phyloP scores from a whole-genome alignment of 1,140 invertebrate species.

The Leptinotarsa defecta region DNA sequence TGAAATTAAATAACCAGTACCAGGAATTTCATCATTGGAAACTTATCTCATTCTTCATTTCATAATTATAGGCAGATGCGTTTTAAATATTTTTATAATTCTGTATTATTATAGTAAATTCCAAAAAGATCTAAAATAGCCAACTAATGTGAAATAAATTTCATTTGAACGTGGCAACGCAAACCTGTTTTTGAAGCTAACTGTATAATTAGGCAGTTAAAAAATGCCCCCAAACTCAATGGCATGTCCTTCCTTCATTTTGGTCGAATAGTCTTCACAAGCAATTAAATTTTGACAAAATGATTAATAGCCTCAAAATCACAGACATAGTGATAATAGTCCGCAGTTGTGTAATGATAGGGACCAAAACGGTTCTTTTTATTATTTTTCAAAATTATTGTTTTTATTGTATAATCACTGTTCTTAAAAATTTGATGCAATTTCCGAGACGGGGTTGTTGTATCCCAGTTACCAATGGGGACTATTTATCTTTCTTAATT shows the following conservation, averaged over 20 bases:
- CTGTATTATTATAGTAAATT: constrained; percentile 29
- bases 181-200: constrained; percentile 30
- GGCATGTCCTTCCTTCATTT: constrained; percentile 33
- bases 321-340: constrained; percentile 40
- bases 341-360: constrained; percentile 41
- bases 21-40: no score
- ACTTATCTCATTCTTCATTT: neutral
- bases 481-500: neutral
- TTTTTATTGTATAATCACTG: constrained; percentile 26
- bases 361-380: constrained; percentile 32
- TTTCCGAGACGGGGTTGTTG: constrained; percentile 11
- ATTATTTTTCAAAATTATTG: constrained; percentile 28
- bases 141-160: constrained; percentile 34
- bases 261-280: constrained; percentile 39
- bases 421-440: constrained; percentile 22
- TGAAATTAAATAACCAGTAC: no score
- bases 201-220: constrained; percentile 41
- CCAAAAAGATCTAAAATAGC: constrained; percentile 16
- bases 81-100: constrained; percentile 28
- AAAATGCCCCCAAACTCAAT: constrained; percentile 32
- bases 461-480: neutral
- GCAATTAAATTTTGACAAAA: constrained; percentile 45
- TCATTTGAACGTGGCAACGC: constrained; percentile 30
- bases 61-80: constrained; percentile 28
- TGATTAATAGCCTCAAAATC: constrained; percentile 43